These are phyloP conservation scores for Paracanthobrama guichenoti DNA, from an alignment of 2,113 vertebrate species.

Conservation along the genomic window DNA sequence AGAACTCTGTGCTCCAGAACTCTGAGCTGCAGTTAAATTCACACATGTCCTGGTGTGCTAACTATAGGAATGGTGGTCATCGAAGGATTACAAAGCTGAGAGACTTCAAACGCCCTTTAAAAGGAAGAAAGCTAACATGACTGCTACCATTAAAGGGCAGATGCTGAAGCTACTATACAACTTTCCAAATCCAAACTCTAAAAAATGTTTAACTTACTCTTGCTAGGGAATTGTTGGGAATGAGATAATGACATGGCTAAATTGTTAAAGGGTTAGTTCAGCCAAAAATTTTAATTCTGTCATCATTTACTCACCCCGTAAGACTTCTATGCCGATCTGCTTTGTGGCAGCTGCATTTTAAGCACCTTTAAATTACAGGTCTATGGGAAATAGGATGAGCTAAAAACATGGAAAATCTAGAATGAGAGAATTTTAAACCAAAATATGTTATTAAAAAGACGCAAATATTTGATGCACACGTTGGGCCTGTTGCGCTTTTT, in stretches of 20 bases:
- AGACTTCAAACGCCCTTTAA: constrained; percentile 58
- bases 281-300: no score
- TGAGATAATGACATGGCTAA: background rate
- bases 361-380: constrained; percentile 55
- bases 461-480: constrained; percentile 26
- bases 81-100: constrained; percentile 57
- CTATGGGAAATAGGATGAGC: constrained; percentile 44
- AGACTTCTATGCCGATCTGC: constrained; percentile 33
- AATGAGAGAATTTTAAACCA: constrained; percentile 39
- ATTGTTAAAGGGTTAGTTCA: background rate
- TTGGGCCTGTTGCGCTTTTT: background rate
- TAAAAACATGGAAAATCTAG: constrained; percentile 50
- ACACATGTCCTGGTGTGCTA: constrained; percentile 57
- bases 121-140: constrained; percentile 49
- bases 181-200: constrained; percentile 45
- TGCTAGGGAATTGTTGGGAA: background rate
- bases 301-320: no score
- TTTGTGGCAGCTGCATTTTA: constrained; percentile 47
- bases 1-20: constrained; percentile 10
- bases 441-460: constrained; percentile 37
- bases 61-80: constrained; percentile 55
- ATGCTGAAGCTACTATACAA: constrained; percentile 46
- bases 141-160: constrained; percentile 44
- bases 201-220: constrained; percentile 1
- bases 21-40: constrained; percentile 44